Evolutionary conservation across 1,140 invertebrate species (phyloP).

Genomic region (Drosophila neocordata): DNA sequence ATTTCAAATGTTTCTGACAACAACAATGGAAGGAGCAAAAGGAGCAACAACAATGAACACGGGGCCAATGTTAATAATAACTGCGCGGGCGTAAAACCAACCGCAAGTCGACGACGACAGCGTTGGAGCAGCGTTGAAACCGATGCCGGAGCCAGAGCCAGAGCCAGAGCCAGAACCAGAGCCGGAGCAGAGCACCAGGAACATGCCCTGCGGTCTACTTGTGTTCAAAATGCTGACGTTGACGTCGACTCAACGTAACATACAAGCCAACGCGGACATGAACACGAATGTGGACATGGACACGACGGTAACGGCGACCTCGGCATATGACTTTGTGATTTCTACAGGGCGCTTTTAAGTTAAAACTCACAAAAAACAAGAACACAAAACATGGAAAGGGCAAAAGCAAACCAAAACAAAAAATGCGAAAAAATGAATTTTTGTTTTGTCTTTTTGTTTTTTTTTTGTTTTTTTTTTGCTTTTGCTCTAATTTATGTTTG

Average conservation of each 20-base stretch:
- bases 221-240: conserved; percentile 54
- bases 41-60: conserved; percentile 8
- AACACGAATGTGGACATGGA: conserved; percentile 30
- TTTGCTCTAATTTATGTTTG: conserved; percentile 46
- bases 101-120: conserved; percentile 27
- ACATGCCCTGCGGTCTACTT: conserved; percentile 68
- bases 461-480: conserved; percentile 27
- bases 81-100: conserved; percentile 56
- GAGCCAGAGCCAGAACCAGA: too few relatives aligned
- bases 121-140: conserved; percentile 1
- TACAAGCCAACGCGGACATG: conserved; percentile 31
- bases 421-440: conserved; percentile 2
- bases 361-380: conserved; percentile 23
- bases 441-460: conserved; percentile 19
- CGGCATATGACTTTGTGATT: conserved; percentile 72
- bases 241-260: conserved; percentile 55
- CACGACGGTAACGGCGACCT: conserved; percentile 32
- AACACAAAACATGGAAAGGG: background rate
- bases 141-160: background rate
- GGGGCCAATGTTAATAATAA: conserved; percentile 64
- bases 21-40: conserved; percentile 26
- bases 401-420: too few relatives aligned
- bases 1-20: conserved; percentile 80
- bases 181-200: conserved; percentile 57
- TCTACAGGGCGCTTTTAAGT: conserved; percentile 63